Base-by-base conservation (phyloP, 2,113 vertebrate genomes). In the Poeciliopsis occidentalis region DNA sequence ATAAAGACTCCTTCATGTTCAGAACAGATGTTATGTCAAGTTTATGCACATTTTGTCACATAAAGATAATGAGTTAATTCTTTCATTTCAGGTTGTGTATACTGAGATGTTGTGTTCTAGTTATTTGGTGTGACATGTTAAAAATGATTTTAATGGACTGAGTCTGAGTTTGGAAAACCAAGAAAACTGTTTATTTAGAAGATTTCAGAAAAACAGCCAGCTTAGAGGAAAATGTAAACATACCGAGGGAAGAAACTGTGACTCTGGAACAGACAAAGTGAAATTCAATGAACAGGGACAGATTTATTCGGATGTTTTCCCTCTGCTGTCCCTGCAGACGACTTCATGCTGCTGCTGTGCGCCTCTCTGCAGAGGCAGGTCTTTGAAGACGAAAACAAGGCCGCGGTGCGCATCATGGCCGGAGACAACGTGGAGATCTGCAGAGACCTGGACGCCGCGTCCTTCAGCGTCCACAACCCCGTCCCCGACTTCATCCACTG, bases 361-460 rank as follows among this genome's bases (percentile, higher is more conserved):
- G 97, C 97, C 79, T 98, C 98, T 4, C 91, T 99, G 67, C 98
- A 99, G 95, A 95, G 96, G 87, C 96, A 97, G 88, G 95, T 97
- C 2, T 99, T 99, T 78, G 97, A 99, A 10, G 98, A 99, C 19
- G 98, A 99, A 91, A 98, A 97, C 82, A 96, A 96, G 85, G 95
- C 96, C 12, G 96, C 96, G 0, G 96, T 99, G 3, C 93, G 97
- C 26, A 92, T 99, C 79, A 95, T 97, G 93, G 98, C 97, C 0
- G 97, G 98, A 15, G 97, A 99, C 90, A 99, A 99, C 11, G 97
- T 97, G n/a, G 98, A 99, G 93, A 99, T 99, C 80, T 99, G 98
- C 83, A 95, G 98, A 94, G 97, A 97, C 86, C 94, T 99, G 64
- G 98, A 99, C 0, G 98, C 97, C 0, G 97, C 97, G 26, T 95